phyloP scores from a whole-genome alignment of 2,888 invertebrate species.

The Lasiommata megera region DNA sequence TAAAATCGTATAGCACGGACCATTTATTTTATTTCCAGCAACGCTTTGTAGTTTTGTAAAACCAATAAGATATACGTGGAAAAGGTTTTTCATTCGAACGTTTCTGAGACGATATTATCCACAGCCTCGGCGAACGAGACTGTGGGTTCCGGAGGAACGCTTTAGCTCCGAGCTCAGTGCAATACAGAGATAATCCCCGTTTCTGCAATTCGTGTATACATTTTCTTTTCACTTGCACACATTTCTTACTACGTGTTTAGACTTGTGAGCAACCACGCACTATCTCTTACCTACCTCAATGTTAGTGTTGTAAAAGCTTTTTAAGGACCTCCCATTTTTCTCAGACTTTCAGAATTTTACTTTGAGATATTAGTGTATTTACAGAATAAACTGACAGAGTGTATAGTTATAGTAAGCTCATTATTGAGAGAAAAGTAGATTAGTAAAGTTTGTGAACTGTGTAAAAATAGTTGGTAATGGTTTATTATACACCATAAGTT shows the following conservation, averaged over 20 bases:
- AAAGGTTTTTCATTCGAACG: slow-evolving; percentile 31
- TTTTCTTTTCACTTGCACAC: slow-evolving; percentile 29
- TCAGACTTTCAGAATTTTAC: no score
- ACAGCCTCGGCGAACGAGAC: slow-evolving; percentile 38
- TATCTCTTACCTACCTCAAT: neutral
- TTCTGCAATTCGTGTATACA: slow-evolving; percentile 47
- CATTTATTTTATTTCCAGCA: slow-evolving; percentile 33
- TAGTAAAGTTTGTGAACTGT: no score
- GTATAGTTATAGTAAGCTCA: no score
- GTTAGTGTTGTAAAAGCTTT: neutral
- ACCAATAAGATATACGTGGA: slow-evolving; percentile 32
- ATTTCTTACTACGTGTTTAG: neutral
- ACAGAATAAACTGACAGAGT: no score
- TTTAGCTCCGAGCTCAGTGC: slow-evolving; percentile 50
- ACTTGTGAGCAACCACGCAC: neutral
- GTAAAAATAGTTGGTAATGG: no score
- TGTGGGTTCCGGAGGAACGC: slow-evolving; percentile 42
- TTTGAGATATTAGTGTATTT: no score
- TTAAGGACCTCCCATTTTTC: no score
- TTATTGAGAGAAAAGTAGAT: no score
- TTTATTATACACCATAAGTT: no score
- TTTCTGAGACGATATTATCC: slow-evolving; percentile 45
- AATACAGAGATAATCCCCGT: slow-evolving; percentile 57
- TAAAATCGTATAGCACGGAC: slow-evolving; percentile 31
- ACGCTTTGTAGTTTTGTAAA: slow-evolving; percentile 33